Evolutionary conservation across 2,797 vertebrate genomes (phyloP).

Genomic region (Sebastes flavidus): DNA sequence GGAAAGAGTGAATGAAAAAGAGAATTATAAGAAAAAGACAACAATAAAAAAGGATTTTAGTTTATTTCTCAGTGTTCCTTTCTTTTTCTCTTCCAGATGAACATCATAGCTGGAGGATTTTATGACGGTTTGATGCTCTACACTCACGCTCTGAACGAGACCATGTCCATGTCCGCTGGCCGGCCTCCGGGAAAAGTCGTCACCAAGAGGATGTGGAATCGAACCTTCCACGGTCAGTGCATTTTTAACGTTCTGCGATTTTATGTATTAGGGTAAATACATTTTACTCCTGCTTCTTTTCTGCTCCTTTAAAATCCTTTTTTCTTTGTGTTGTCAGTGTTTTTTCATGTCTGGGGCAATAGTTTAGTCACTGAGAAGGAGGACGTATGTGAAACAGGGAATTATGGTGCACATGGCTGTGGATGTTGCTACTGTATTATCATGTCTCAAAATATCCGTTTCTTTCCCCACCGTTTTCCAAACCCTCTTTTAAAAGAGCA

Average conservation of each 20-base stretch:
- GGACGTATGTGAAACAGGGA: not conserved
- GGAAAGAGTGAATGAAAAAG: not conserved
- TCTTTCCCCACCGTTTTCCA: too few relatives aligned
- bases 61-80: not conserved
- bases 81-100: slow-evolving; percentile 83
- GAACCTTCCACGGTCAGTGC: slow-evolving; percentile 87
- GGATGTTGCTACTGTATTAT: not conserved
- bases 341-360: not conserved
- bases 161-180: slow-evolving; percentile 62
- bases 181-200: slow-evolving; percentile 74
- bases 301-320: too few relatives aligned
- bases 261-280: not conserved
- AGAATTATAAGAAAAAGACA: not conserved
- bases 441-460: not conserved
- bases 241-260: not conserved
- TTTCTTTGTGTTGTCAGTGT: not conserved
- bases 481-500: too few relatives aligned
- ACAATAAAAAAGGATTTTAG: not conserved
- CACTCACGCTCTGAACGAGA: slow-evolving; percentile 86
- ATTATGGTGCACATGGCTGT: too few relatives aligned
- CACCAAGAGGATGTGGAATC: slow-evolving; percentile 91
- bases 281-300: too few relatives aligned
- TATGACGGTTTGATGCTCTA: slow-evolving; percentile 93
- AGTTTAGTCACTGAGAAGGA: not conserved
- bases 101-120: slow-evolving; percentile 90